Base-by-base conservation (phyloP, 2,888 invertebrate species). In the Cosmorhoe ocellata region DNA sequence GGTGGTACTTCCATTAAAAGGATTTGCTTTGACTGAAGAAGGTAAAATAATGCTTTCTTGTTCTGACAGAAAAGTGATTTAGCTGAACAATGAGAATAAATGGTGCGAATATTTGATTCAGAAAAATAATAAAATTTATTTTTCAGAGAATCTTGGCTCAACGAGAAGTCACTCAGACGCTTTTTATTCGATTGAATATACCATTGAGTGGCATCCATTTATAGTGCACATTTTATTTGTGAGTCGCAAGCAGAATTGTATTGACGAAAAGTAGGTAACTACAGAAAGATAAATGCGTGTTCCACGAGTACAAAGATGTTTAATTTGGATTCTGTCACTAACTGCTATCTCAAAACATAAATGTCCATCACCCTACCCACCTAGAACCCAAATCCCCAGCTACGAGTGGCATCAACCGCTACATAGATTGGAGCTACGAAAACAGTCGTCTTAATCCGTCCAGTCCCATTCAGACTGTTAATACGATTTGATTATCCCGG, bases 401-500 rank as follows among this genome's bases (percentile, higher is more conserved):
- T 32, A 41, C 33, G 34, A 28, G 7, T 24, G 18, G 27, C 13
- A 33, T 28, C 27, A 14, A 39, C 31, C 22, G 44, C 31, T 38
- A 46, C 42, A 50, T 52, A 58, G 58, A 56, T 59, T 49, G 36
- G 48, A 24, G 38, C 51, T 47, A 44, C 47, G 52, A 52, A 52
- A 60, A 51, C 53, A 51, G 56, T 34, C 47, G 47, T 57, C 51
- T 49, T 74, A 67, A 69, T 66, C 64, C 58, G 51, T 34, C 50
- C 54, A 63, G 63, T 56, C 65, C 64, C 66, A 66, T 66, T 67
- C 66, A 67, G 58, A 65, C 65, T 62, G 68, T 69, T 74, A 71
- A 73, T 70, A 73, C 63, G 67, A 73, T 73, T 74, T 74, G 75
- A 73, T 76, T 70, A 69, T 59, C 59, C 56, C 47, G 51, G 64